Base-by-base conservation (phyloP, 2,888 invertebrate species). In the Tyria jacobaeae region DNA sequence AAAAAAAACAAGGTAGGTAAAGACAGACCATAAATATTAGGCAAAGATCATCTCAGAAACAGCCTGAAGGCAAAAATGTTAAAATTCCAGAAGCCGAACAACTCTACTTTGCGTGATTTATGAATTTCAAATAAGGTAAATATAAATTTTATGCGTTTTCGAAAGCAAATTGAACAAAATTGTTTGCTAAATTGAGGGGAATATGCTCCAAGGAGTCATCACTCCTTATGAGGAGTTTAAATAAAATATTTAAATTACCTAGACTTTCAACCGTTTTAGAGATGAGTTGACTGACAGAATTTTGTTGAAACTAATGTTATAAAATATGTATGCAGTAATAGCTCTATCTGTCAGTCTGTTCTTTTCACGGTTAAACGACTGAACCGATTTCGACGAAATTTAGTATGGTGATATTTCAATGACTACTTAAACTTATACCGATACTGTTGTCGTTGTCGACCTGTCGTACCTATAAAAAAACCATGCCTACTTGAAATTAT, bases 81-180 rank as follows among this genome's bases (percentile, higher is more conserved):
- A 53, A 71, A 68, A 77, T 74, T 77, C 76, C 84, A 83, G 83
- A 76, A 84, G 84, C 81, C 71, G 59, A 72, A 78, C 71, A 70
- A 75, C 76, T 66, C 71, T 76, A 75, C 81, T 84, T 83, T 79
- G 67, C 69, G 81, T 82, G 82, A 84, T 84, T 84, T 84, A 85
- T 83, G 80, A 82, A 83, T 79, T 78, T 75, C 75, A 83, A 83
- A 82, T 83, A 73, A 78, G 80, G 74, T 70, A 69, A 62, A 72
- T 70, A 68, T 57, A 61, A 64, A 71, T 72, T 80, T 78, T 76
- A 75, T 73, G 70, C 68, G 67, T 72, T 71, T 71, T 66, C 59
- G 67, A 74, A 61, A 60, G 64, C 67, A 73, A 71, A 64, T 71
- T 62, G 68, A 68, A 64, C 57, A 56, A 67, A 75, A 70, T 72